Base-by-base conservation (phyloP, 2,797 vertebrate genomes). In the Champsocephalus gunnari region DNA sequence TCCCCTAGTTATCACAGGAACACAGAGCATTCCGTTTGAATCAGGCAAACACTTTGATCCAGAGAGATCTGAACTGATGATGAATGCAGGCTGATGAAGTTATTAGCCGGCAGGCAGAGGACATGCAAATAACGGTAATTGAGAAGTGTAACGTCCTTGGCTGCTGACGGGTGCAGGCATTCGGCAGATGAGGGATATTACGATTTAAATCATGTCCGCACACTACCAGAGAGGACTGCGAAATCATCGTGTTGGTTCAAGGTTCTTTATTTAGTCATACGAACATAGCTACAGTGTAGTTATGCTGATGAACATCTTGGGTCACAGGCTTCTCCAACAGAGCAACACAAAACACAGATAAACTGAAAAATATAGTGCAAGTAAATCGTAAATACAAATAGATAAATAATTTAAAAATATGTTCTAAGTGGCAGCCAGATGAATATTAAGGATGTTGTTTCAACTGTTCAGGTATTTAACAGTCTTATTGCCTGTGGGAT, bases 131-230 rank as follows among this genome's bases (percentile, higher is more conserved):
- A 69, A 80, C 71, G 3, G 28, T 71, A 69, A 82, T 8, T 73
- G 66, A 85, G 66, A 66, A 80, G 63, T 24, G 57, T 17, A 64
- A 77, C n/a, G 70, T 84, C 90, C 83, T 87, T 85, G 86, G 59
- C 54, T 49, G 66, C 71, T 82, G 81, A 73, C 14, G 48, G 77
- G 64, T 58, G 44, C 71, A 60, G 45, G 67, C 84, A 75, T 76
- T 83, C 64, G 21, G 60, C 83, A 82, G 75, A 92, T 75, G 82
- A 85, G 71, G 60, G 77, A 73, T 80, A 82, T 90, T 77, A 82
- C 80, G 74, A 85, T 83, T 80, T 82, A 80, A 91, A 77, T 88
- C 79, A 84, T 83, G 75, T 64, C 60, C 13, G 16, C 62, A 63
- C 76, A 85, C 66, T 24, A 16, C 66, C 75, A 73, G 65, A 79